Evolutionary conservation across 2,797 vertebrate genomes (phyloP).

Genomic region (Graptemys geographica): DNA sequence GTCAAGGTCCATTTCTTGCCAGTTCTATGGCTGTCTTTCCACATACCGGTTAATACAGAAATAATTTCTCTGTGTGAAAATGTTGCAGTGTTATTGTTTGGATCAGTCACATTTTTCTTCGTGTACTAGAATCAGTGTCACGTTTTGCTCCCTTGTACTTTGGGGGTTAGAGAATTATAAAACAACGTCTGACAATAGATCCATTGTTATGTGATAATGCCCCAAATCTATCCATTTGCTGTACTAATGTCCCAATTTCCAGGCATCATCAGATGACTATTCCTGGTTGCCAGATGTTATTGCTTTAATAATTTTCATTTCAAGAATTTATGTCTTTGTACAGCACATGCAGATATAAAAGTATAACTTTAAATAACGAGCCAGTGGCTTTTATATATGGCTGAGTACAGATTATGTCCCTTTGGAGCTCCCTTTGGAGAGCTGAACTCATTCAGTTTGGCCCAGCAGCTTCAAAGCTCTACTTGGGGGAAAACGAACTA

Average conservation of each 20-base stretch:
- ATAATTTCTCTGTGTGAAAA: neutral
- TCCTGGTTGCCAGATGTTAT: constrained; percentile 42
- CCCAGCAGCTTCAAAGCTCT: constrained; percentile 30
- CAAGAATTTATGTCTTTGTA: constrained; percentile 25
- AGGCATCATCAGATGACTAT: constrained; percentile 22
- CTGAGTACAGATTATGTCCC: neutral
- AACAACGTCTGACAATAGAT: neutral
- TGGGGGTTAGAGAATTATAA: neutral
- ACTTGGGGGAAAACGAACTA: neutral
- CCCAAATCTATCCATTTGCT: constrained; percentile 32
- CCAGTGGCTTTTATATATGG: constrained; percentile 35
- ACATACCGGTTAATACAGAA: neutral
- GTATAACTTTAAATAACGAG: constrained; percentile 27
- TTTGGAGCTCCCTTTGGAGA: neutral
- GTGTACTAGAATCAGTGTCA: neutral
- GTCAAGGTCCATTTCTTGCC: neutral
- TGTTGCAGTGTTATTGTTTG: neutral
- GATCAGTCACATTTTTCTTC: neutral
- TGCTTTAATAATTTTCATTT: constrained; percentile 40
- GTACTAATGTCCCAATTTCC: neutral
- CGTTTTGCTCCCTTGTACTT: neutral
- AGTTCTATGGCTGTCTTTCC: neutral
- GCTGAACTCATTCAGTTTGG: constrained; percentile 31
- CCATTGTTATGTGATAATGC: constrained; percentile 31
- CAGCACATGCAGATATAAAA: constrained; percentile 18